A percentile compares a stretch with the other conserved stretches of the same genome.
Evolutionary conservation across 2,888 invertebrate species (phyloP).

Genomic region (Nycteola revayana): DNA sequence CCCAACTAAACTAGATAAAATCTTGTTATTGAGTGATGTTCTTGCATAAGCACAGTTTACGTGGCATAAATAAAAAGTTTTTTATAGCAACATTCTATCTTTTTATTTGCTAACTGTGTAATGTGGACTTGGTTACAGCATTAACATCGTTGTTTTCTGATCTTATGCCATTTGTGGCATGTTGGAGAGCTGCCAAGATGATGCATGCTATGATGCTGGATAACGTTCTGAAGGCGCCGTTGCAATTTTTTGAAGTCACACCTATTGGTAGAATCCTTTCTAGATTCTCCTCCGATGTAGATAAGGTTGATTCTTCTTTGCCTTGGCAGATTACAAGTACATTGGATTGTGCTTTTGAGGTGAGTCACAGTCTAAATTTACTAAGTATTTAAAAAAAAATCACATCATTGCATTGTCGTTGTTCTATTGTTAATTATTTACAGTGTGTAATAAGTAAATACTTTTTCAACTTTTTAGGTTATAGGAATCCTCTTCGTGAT

Average conservation of each 20-base stretch:
- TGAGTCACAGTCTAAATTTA: too few relatives aligned
- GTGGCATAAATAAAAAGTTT: too few relatives aligned
- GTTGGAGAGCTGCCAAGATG: constrained; percentile 84
- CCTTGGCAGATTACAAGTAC: constrained; percentile 85
- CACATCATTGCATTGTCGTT: too few relatives aligned
- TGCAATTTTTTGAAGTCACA: constrained; percentile 90
- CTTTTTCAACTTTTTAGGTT: constrained; percentile 83
- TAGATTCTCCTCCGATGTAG: constrained; percentile 89
- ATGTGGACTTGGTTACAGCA: constrained; percentile 80
- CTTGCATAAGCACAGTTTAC: too few relatives aligned
- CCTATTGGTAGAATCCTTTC: constrained; percentile 88
- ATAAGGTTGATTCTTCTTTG: constrained; percentile 85
- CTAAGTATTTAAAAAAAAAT: too few relatives aligned
- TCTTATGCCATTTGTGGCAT: constrained; percentile 85
- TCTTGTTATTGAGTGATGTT: too few relatives aligned
- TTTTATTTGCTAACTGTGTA: too few relatives aligned
- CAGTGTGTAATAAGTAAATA: too few relatives aligned
- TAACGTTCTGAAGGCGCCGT: constrained; percentile 85
- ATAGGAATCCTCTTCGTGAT: constrained; percentile 93
- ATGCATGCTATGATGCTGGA: constrained; percentile 83
- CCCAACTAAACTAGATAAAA: too few relatives aligned
- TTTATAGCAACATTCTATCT: too few relatives aligned
- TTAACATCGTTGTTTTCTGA: constrained; percentile 84
- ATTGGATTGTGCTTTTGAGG: constrained; percentile 87
- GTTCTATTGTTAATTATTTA: too few relatives aligned